These are phyloP conservation scores for Lutjanus erythropterus DNA, from an alignment of 2,113 vertebrate species.

Conservation along the genomic window DNA sequence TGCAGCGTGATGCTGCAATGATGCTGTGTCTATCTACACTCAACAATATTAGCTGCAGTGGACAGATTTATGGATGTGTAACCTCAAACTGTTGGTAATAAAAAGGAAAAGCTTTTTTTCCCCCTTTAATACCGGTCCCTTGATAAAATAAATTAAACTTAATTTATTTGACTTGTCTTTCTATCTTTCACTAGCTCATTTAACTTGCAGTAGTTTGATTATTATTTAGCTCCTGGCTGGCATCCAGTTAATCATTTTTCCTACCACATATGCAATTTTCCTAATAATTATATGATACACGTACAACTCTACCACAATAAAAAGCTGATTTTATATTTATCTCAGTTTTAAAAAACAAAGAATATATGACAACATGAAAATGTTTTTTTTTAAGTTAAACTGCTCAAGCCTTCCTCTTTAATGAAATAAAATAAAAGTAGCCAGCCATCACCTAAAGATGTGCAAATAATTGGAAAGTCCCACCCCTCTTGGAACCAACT, in stretches of 20 bases:
- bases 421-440: too few species aligned
- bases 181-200: background rate
- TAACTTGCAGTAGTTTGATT: background rate
- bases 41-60: constrained; percentile 37
- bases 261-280: background rate
- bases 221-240: background rate
- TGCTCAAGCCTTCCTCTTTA: too few species aligned
- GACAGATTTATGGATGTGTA: constrained; percentile 52
- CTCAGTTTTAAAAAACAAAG: too few species aligned
- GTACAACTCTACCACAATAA: too few species aligned
- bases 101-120: background rate
- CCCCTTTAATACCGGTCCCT: background rate
- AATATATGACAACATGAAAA: too few species aligned
- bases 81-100: background rate
- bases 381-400: too few species aligned
- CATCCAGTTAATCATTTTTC: background rate
- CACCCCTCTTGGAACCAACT: too few species aligned
- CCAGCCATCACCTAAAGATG: too few species aligned
- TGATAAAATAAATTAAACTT: background rate
- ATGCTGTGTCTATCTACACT: constrained; percentile 29
- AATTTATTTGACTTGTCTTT: background rate
- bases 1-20: constrained; percentile 22
- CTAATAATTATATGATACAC: background rate
- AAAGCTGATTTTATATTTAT: too few species aligned
- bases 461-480: too few species aligned